Conservation (phyloP, 2,113 vertebrate species). For the Dasyurus viverrinus region DNA sequence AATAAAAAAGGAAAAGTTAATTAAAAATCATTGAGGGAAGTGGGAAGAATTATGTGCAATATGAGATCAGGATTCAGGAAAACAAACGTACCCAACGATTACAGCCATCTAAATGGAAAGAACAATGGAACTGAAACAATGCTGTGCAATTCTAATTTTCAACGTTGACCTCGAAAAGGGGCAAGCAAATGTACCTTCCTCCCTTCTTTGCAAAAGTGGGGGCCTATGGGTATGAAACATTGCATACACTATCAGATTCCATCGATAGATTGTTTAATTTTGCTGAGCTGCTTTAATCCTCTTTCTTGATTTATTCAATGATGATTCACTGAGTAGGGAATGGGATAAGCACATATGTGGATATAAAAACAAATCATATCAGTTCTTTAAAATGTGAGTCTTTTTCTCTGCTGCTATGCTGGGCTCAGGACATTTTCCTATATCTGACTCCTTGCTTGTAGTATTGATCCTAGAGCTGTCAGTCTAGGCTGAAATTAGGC, state of each 20-base stretch:
- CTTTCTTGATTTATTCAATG: neutral
- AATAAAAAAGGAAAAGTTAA: neutral
- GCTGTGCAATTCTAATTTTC: neutral
- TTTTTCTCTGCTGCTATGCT: neutral
- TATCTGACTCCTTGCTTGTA: neutral
- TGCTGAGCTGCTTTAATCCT: neutral
- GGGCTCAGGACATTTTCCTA: neutral
- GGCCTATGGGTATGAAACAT: neutral
- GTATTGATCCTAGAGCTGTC: neutral
- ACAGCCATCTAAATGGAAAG: neutral
- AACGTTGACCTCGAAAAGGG: neutral
- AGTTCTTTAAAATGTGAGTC: neutral
- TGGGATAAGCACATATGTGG: neutral
- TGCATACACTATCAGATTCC: neutral
- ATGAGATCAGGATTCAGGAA: neutral
- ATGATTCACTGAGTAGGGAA: neutral
- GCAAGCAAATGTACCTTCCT: neutral
- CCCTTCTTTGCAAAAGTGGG: neutral
- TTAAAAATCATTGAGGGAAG: neutral
- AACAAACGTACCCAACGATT: neutral
- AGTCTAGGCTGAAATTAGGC: neutral
- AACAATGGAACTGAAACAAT: neutral
- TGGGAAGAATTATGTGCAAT: neutral
- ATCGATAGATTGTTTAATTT: neutral
- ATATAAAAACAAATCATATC: neutral